phyloP scores from a whole-genome alignment of 2,888 invertebrate genomes.

The Metopia argyrocephala region DNA sequence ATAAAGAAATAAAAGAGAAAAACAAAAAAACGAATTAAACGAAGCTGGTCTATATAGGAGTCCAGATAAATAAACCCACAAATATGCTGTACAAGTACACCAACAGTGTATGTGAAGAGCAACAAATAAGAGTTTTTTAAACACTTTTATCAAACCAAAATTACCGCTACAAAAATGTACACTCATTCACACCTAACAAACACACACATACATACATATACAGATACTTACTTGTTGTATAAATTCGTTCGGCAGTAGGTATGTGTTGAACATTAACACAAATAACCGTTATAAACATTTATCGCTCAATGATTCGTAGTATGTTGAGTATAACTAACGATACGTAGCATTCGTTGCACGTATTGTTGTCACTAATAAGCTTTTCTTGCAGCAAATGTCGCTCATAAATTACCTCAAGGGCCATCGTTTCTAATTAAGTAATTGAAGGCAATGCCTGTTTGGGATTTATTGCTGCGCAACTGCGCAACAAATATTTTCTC shows the following conservation, averaged over 20 bases:
- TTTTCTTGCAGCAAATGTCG: conserved; percentile 67
- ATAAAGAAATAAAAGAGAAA: conserved; percentile 22
- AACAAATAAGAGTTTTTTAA: conserved; percentile 8
- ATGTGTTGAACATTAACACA: conserved; percentile 47
- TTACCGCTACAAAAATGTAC: conserved; percentile 44
- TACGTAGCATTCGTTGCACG: conserved; percentile 66
- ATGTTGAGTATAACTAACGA: conserved; percentile 43
- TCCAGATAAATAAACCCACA: background rate
- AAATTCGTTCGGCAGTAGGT: background rate
- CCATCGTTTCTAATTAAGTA: conserved; percentile 75
- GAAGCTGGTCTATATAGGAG: background rate
- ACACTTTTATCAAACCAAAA: conserved; percentile 46
- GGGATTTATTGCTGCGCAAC: conserved; percentile 70
- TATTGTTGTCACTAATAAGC: conserved; percentile 67
- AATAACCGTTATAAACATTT: conserved; percentile 58
- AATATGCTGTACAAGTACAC: background rate
- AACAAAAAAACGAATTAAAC: background rate
- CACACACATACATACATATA: background rate
- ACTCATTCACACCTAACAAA: background rate
- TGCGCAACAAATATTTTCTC: conserved; percentile 55
- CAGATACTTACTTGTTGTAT: background rate
- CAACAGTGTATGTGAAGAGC: background rate
- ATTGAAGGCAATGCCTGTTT: conserved; percentile 72
- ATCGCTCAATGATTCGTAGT: conserved; percentile 56
- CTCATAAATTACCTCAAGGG: conserved; percentile 72